Conservation (phyloP, 2,888 invertebrate species). For the Ctena decussata region DNA sequence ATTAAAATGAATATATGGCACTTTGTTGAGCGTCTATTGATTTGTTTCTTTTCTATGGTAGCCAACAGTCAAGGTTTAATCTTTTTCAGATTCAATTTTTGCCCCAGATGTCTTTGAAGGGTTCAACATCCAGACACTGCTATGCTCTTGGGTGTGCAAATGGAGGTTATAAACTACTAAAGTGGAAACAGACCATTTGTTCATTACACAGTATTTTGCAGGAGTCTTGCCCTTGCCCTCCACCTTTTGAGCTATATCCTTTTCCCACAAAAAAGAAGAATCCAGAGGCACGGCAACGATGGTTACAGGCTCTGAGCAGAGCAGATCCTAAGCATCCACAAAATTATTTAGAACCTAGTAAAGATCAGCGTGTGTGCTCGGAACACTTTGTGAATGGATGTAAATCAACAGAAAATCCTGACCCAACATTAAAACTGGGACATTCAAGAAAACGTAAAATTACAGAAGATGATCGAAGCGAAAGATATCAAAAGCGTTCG, state of each 20-base stretch:
- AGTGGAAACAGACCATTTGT: neutral
- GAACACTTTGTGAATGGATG: slow-evolving; percentile 4
- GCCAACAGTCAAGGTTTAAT: neutral
- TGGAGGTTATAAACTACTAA: neutral
- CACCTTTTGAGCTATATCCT: neutral
- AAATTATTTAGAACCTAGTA: neutral
- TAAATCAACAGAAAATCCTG: slow-evolving; percentile 1
- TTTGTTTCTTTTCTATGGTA: neutral
- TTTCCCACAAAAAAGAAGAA: neutral
- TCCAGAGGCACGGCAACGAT: neutral
- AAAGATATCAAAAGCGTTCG: neutral
- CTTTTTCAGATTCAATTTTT: neutral
- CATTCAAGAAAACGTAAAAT: neutral
- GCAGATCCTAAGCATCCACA: neutral
- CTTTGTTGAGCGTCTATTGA: too few relatives aligned
- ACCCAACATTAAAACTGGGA: slow-evolving; percentile 1
- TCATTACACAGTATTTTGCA: neutral
- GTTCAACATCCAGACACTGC: neutral
- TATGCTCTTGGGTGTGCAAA: neutral
- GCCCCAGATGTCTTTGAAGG: neutral
- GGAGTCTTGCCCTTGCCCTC: neutral
- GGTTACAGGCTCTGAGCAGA: neutral
- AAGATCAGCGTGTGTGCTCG: slow-evolving; percentile 9
- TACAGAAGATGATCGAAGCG: neutral
- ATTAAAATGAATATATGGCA: too few relatives aligned